Evolutionary conservation across 2,113 vertebrate genomes (phyloP), one percentile per base, ranked within the genome.

Genomic region (Agapornis roseicollis): DNA sequence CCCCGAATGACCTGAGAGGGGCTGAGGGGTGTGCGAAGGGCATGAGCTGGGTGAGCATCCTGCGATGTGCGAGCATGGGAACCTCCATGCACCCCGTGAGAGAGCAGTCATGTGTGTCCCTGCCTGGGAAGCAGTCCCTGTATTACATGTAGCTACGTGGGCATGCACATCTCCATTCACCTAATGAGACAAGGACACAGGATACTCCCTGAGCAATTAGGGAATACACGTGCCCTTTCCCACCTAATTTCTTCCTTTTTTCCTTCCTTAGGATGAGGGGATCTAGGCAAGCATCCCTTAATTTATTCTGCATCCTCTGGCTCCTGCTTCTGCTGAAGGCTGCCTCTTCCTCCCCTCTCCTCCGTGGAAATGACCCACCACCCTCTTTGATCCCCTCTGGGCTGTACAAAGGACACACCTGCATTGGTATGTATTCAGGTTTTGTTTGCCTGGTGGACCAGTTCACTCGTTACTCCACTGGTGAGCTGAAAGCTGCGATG

Each of bases 381-480:
- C 12, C 60, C 20, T 13, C 90, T 82, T 46, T 3, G 0, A 86
- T 92, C n/a, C 13, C 58, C 53, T 52, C 35, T 1, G 50, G 76
- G 70, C 70, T 58, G 65, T 58, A 93, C 49, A 63, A 60, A 8
- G 70, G 93, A 76, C 89, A 94, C 16, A 42, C 24, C 73, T 98
- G 98, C 5, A 7, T 97, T 7, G 98, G 98, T 98, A 98, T 1
- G 98, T 98, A 93, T 56, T 71, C 33, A 37, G 41, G 81, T 82
- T 87, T 58, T 87, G 17, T 90, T 63, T 93, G 61, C 31, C 92
- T 68, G 56, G 52, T 84, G 58, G n/a, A 23, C 46, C 90, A 11
- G 29, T 44, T 83, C 72, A 16, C 63, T 49, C 7, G 5, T 76
- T 72, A 49, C 70, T 73, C 44, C 24, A 28, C 76, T 6, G 1